Percentiles rank a stretch among this genome's conserved stretches.
Conservation (phyloP, 2,113 vertebrate species). For the Jacana jacana region DNA sequence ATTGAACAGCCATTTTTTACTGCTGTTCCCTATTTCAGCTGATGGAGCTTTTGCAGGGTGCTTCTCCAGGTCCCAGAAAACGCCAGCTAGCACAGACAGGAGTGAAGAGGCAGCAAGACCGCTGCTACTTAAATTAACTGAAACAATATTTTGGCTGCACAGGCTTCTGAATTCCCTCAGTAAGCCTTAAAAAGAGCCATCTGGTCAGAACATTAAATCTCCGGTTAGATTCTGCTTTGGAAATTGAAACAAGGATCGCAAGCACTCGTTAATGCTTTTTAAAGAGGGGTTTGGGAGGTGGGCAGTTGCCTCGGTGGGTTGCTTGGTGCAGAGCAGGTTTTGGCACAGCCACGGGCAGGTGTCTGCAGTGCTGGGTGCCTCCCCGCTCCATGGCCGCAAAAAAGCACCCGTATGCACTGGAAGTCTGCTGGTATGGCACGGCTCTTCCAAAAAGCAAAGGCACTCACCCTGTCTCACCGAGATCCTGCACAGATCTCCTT, state of each 20-base stretch:
- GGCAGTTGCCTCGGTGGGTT: not conserved
- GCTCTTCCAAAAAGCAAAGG: not conserved
- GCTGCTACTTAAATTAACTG: slow-evolving; percentile 71
- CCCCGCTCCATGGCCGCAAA: not conserved
- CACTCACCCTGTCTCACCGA: accelerated
- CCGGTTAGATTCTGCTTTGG: slow-evolving; percentile 53
- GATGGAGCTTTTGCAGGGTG: slow-evolving; percentile 31
- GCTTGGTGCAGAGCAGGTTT: not conserved
- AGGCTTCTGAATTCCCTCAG: slow-evolving; percentile 69
- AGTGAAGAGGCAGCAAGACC: slow-evolving; percentile 56
- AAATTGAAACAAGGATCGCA: slow-evolving; percentile 53
- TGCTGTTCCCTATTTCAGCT: slow-evolving; percentile 3
- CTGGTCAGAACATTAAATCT: slow-evolving; percentile 68
- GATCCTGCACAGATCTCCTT: not conserved
- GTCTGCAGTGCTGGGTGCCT: not conserved
- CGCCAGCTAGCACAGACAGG: slow-evolving; percentile 36
- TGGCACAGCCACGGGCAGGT: not conserved
- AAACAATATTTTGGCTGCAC: slow-evolving; percentile 73
- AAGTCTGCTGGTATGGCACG: accelerated
- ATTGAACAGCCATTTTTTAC: not conserved
- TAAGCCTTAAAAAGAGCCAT: slow-evolving; percentile 72
- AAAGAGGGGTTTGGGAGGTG: not conserved
- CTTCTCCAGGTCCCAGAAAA: not conserved
- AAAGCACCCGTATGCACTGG: not conserved
- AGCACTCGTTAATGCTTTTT: not conserved